Percentiles rank a stretch among this genome's conserved stretches.
These are phyloP conservation scores for Phymorhynchus buccinoides DNA, from an alignment of 1,140 invertebrate species.

Conservation along the genomic window DNA sequence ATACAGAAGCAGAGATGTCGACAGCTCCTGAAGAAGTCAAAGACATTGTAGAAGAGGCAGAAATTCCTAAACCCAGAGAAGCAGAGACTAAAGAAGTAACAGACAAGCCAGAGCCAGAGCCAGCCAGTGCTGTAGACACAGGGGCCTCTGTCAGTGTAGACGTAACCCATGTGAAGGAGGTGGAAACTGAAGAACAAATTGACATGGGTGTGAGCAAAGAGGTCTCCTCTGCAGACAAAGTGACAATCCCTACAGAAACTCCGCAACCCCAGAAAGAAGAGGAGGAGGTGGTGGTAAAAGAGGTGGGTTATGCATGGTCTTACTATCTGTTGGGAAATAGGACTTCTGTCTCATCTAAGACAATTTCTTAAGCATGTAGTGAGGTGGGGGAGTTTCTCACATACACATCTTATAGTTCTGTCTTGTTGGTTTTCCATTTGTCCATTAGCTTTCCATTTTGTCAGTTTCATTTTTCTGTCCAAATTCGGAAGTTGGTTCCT, in stretches of 20 bases:
- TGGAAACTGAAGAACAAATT: background rate
- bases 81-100: too few species aligned
- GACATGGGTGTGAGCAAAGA: background rate
- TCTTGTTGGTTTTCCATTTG: too few species aligned
- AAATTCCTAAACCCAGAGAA: too few species aligned
- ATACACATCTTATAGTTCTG: too few species aligned
- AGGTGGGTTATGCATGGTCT: slow-evolving; percentile 38
- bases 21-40: background rate
- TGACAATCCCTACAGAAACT: background rate
- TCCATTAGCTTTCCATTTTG: too few species aligned
- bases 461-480: too few species aligned
- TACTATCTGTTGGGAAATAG: background rate
- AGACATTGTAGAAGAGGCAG: too few species aligned
- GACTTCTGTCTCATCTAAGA: background rate
- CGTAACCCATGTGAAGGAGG: background rate
- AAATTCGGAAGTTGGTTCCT: too few species aligned
- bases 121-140: background rate
- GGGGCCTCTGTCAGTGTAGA: slow-evolving; percentile 23
- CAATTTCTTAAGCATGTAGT: background rate
- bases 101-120: too few species aligned
- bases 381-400: background rate
- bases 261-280: slow-evolving; percentile 20
- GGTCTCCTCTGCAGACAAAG: slow-evolving; percentile 1
- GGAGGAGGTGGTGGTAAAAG: slow-evolving; percentile 34
- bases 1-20: slow-evolving; percentile 40